These are phyloP conservation scores for Synodontis membranacea DNA, from an alignment of 2,113 vertebrate genomes.

Conservation along the genomic window DNA sequence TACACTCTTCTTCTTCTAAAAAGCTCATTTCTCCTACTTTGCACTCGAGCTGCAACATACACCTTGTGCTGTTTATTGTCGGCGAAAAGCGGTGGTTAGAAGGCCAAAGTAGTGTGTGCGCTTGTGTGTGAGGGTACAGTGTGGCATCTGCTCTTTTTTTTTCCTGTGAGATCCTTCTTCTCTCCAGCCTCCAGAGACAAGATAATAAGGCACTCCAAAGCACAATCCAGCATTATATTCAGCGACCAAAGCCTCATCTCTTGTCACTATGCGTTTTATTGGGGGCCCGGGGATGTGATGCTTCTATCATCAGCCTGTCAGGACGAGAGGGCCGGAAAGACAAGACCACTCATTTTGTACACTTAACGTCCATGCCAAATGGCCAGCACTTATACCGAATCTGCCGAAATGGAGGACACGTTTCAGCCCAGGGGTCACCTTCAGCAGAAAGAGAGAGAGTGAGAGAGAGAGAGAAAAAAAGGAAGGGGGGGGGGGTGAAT, in stretches of 20 bases:
- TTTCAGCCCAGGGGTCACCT: slow-evolving; percentile 98
- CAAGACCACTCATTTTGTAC: slow-evolving; percentile 97
- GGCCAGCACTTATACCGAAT: slow-evolving; percentile 89
- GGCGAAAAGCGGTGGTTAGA: slow-evolving; percentile 96
- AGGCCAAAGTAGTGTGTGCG: slow-evolving; percentile 85
- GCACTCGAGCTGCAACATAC: slow-evolving; percentile 91
- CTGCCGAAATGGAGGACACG: slow-evolving; percentile 88
- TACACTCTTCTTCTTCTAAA: slow-evolving; percentile 66
- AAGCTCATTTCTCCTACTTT: slow-evolving; percentile 91
- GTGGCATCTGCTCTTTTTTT: slow-evolving; percentile 84
- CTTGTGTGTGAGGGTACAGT: slow-evolving; percentile 88
- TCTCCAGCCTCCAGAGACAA: slow-evolving; percentile 99
- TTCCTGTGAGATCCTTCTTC: slow-evolving; percentile 89
- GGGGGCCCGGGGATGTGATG: slow-evolving; percentile 94
- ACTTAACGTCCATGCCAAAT: slow-evolving; percentile 99
- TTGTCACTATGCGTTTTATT: slow-evolving; percentile 99
- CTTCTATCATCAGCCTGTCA: slow-evolving; percentile 99
- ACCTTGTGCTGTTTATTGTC: slow-evolving; percentile 95
- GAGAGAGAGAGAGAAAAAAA: slow-evolving; percentile 15
- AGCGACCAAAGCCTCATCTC: slow-evolving; percentile 99
- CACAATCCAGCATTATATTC: slow-evolving; percentile 99
- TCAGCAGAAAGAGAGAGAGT: slow-evolving; percentile 66
- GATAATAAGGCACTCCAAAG: slow-evolving; percentile 99
- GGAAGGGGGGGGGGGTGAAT: no score
- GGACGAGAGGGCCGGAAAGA: slow-evolving; percentile 90